Evolutionary conservation across 1,140 invertebrate species (phyloP), one percentile per base, ranked within the genome.

Genomic region (Rhizoglyphus robini): DNA sequence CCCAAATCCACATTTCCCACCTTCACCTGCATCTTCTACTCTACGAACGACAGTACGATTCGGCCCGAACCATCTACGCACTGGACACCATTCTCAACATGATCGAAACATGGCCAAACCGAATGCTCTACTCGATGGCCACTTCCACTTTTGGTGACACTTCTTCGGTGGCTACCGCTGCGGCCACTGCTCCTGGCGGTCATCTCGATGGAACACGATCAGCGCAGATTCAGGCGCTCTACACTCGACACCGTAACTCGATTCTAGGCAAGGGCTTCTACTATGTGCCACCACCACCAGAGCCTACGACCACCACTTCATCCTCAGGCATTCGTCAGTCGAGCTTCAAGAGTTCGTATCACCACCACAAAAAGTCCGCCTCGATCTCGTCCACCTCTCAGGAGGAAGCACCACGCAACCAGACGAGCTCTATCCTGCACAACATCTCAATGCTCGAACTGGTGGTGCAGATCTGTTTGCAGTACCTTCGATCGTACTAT

Each of bases 361-460:
- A 3, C 48, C 23, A 51, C 13, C 48, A 27, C 23, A 3, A 51
- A n/a, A 51, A n/a, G 1, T 27, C 30, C n/a, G n/a, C n/a, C n/a
- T n/a, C n/a, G n/a, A n/a, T n/a, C n/a, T n/a, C n/a, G n/a, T n/a
- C n/a, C n/a, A n/a, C n/a, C n/a, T n/a, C n/a, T n/a, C n/a, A n/a
- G n/a, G n/a, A n/a, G n/a, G n/a, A n/a, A n/a, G n/a, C n/a, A n/a
- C n/a, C n/a, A n/a, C n/a, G n/a, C n/a, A n/a, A n/a, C n/a, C n/a
- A n/a, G 29, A 13, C 11, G 58, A 2, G 23, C 2, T 27, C n/a
- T 11, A 60, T 60, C 58, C 8, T 60, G 11, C 58, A 41, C 2
- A 88, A 85, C 54, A 86, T 83, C 71, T 91, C 88, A 84, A 88
- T 88, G 71, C 75, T 92, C 32, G 89, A 92, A 75, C 81, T 89